These are phyloP conservation scores for Crenichthys baileyi DNA, from an alignment of 2,797 vertebrate species.

Conservation along the genomic window DNA sequence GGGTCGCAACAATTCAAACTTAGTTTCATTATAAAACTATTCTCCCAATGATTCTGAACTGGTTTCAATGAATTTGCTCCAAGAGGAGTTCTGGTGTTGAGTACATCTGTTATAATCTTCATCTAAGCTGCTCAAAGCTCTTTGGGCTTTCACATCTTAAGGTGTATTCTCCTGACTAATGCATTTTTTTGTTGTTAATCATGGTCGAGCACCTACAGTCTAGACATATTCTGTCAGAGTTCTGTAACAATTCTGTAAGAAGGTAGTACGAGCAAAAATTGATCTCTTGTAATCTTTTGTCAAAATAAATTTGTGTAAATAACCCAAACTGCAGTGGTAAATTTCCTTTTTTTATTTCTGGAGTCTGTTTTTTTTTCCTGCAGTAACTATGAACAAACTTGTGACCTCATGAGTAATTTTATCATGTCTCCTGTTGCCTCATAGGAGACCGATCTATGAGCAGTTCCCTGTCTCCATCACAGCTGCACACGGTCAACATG, in stretches of 20 bases:
- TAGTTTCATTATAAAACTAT: background rate
- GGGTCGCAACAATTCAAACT: background rate
- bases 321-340: background rate
- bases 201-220: background rate
- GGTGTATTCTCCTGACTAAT: background rate
- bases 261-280: background rate
- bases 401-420: background rate
- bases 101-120: background rate
- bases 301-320: background rate
- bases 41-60: background rate
- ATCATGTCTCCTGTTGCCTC: background rate
- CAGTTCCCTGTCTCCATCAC: slow-evolving; percentile 94
- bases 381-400: background rate
- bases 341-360: slow-evolving; percentile 14
- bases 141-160: background rate
- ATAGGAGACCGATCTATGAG: slow-evolving; percentile 93
- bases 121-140: background rate
- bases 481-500: slow-evolving; percentile 98
- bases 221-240: too few relatives aligned
- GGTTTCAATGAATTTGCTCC: background rate
- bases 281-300: slow-evolving; percentile 7
- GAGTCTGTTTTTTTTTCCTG: background rate
- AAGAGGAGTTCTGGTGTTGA: background rate
- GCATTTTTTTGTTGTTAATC: background rate
- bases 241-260: slow-evolving; percentile 15